Evolutionary conservation across 2,888 invertebrate genomes (phyloP), one percentile per base, ranked within the genome.

Genomic region (Ophonus ardosiacus): DNA sequence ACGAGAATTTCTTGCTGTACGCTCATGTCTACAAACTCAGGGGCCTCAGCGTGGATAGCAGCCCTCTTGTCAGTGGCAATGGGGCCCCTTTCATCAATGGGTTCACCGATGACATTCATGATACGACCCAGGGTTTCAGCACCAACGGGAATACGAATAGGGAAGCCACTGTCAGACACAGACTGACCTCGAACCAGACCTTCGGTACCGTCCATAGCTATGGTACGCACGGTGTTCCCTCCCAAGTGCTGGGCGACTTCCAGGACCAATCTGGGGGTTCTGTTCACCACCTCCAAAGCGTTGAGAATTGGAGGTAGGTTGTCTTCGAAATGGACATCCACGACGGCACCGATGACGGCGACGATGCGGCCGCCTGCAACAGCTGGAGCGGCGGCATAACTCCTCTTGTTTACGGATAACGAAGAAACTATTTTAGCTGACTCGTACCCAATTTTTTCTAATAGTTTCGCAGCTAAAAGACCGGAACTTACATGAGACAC

Each of bases 301-400:
- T 98, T 99, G 87, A 99, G 93, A 90, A 99, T 99, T 10, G 97
- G 97, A 43, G 99, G 99, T 84, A 99, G 93, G 24, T 94, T 93
- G 85, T 96, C 96, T 79, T 98, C 98, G 89, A 99, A 99, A 91
- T 98, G 98, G 0, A 98, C 98, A 90, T 99, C 99, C 63, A 99
- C 98, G 87, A 99, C 98, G 89, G 99, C 98, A 92, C 98, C 98
- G 90, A 99, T 99, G 83, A 99, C 98, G 88, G 97, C 98, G 61
- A 98, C 97, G 87, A 99, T 94, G 91, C 93, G 94, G 88, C 97
- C 96, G 89, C 90, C n/a, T 89, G 90, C 79, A 90, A 89, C 93
- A 24, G 24, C 1, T 18, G 90, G 88, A 86, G 89, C 89, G 86
- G 89, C 89, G 40, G 90, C 90, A 88, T 90, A 91, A 86, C 90